Conservation (phyloP, 2,888 invertebrate genomes). For the Tanaodytes sp. region DNA sequence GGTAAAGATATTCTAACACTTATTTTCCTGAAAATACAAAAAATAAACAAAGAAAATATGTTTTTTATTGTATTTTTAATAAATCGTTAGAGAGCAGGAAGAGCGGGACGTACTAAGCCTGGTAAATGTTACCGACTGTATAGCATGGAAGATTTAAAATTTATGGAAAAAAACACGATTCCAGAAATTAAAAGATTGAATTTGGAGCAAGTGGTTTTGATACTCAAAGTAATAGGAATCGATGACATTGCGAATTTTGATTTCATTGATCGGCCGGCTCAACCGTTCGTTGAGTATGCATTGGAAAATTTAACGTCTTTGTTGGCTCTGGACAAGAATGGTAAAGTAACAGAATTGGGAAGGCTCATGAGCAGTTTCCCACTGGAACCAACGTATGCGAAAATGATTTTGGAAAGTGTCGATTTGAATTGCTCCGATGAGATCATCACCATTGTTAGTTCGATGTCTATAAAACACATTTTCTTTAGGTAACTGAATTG, state of each 20-base stretch:
- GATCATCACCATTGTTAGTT: neutral
- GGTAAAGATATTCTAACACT: constrained; percentile 43
- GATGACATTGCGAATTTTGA: neutral
- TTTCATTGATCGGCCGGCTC: neutral
- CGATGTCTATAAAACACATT: no score
- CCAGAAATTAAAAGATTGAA: neutral
- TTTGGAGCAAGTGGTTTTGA: neutral
- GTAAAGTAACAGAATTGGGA: neutral
- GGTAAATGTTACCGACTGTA: neutral
- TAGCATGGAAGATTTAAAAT: neutral
- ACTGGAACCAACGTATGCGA: neutral
- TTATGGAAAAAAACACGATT: neutral
- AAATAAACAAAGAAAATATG: no score
- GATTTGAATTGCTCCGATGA: neutral
- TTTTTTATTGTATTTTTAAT: no score
- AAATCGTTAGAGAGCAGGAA: constrained; percentile 26
- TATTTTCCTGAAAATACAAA: neutral
- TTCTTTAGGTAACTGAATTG: no score
- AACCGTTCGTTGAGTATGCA: neutral
- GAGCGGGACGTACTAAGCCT: neutral
- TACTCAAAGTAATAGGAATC: neutral
- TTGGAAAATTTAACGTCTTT: neutral
- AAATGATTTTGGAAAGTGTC: neutral
- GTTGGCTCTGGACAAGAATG: neutral
- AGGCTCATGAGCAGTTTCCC: neutral